Percentiles rank a stretch among this genome's conserved stretches.
phyloP scores from a whole-genome alignment of 2,113 vertebrate genomes.

The Scophthalmus maximus region DNA sequence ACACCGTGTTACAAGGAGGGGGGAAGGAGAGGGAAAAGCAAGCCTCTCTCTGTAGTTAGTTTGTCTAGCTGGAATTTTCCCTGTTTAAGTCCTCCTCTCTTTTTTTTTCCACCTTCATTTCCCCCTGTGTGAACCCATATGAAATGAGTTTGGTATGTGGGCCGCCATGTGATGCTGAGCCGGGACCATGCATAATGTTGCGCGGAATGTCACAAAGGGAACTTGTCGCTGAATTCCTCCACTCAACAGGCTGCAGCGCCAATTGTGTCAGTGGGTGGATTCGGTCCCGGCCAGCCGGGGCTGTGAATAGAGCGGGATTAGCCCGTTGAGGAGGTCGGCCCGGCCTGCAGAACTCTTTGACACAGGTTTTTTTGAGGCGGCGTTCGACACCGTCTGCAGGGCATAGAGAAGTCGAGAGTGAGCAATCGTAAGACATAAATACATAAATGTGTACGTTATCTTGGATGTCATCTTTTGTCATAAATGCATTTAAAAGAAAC shows the following conservation, averaged over 20 bases:
- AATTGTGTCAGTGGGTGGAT: conserved; percentile 79
- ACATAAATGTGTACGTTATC: too few species aligned
- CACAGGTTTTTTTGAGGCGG: conserved; percentile 6
- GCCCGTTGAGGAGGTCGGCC: conserved; percentile 52
- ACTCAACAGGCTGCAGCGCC: conserved; percentile 73
- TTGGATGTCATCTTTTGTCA: conserved; percentile 30
- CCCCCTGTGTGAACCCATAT: conserved; percentile 24
- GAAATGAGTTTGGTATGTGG: conserved; percentile 53
- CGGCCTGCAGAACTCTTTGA: conserved; percentile 43
- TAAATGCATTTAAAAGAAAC: conserved; percentile 30
- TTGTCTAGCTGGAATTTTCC: not conserved
- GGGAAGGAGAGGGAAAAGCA: not conserved
- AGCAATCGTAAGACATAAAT: conserved; percentile 10
- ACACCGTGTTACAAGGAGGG: conserved; percentile 6
- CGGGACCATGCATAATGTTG: conserved; percentile 61
- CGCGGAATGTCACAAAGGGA: conserved; percentile 80
- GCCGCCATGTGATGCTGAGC: conserved; percentile 70
- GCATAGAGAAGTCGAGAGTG: conserved; percentile 15
- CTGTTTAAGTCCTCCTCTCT: conserved; percentile 6
- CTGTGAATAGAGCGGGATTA: conserved; percentile 71
- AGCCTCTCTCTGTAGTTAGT: not conserved
- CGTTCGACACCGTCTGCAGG: conserved; percentile 28
- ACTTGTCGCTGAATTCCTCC: conserved; percentile 81
- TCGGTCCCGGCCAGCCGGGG: conserved; percentile 47
- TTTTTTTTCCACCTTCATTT: conserved; percentile 8